Base-by-base conservation (phyloP, 2,113 vertebrate species). In the Dascyllus trimaculatus region DNA sequence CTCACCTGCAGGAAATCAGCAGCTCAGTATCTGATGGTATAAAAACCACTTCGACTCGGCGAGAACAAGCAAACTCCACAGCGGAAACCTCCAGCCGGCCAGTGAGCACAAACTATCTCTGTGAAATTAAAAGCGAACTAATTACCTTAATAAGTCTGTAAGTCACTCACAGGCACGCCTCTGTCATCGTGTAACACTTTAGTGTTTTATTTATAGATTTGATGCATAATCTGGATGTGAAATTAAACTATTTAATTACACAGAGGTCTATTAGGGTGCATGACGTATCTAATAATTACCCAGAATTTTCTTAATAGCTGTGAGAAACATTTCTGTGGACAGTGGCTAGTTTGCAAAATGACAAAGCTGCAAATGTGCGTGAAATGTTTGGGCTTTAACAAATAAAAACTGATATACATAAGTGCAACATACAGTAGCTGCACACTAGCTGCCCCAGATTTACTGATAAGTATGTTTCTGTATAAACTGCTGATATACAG, bases 161-260 rank as follows among this genome's bases (percentile, higher is more conserved):
- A 25, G 22, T 54, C 21, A 58, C 45, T 38, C 45, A 38, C 46
- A 52, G 4, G 21, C 11, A 64, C 26, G 13, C 8, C 1, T 1
- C 0, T 29, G 18, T 45, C 35, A 38, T 51, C 38, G 46, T 32
- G 3, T 49, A n/a, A 26, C 17, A 38, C 43, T 35, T 10, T 17
- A 5, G 7, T n/a, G 4, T 56, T 65, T 6, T 65, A 70, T 81
- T 64, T 43, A 51, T 51, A 70, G 53, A 75, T 57, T 40, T 78
- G 22, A 60, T 67, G 22, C 35, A 62, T 75, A 35, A 35, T 38
- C 38, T 65, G 4, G 56, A 19, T 18, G 14, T 56, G 43, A 60
- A 75, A 73, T 80, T 72, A 73, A 13, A 65, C 25, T 15, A 64
- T 52, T 73, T 46, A 77, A 76, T 70, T 75, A 69, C 24, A 61